These are phyloP conservation scores for Sclerodermus sp. DNA, from an alignment of 2,888 invertebrate species.

Conservation along the genomic window DNA sequence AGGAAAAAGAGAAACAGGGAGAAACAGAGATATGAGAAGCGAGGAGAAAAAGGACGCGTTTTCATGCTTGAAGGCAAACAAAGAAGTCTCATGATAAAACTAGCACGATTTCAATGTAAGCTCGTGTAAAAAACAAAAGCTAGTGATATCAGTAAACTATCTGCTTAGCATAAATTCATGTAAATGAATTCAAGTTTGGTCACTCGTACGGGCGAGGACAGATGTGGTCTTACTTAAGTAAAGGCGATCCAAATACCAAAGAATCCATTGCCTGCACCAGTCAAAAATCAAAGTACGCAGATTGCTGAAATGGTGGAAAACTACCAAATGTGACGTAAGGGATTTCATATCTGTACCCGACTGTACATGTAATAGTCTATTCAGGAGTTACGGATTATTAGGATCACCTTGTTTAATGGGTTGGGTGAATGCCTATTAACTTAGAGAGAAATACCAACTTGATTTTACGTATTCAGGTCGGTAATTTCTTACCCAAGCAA, in stretches of 20 bases:
- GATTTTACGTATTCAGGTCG: constrained; percentile 29
- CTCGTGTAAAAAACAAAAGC: constrained; percentile 33
- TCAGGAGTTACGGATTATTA: too few relatives aligned
- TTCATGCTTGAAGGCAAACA: constrained; percentile 47
- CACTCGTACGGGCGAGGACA: too few relatives aligned
- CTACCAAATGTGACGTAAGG: too few relatives aligned
- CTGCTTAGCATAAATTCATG: too few relatives aligned
- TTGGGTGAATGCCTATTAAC: constrained; percentile 16
- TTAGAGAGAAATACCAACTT: constrained; percentile 19
- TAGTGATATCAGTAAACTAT: constrained; percentile 37
- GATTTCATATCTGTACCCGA: too few relatives aligned
- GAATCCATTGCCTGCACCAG: too few relatives aligned
- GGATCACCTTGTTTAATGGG: constrained; percentile 10
- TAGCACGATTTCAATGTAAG: constrained; percentile 39
- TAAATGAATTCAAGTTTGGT: too few relatives aligned
- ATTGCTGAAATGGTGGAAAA: too few relatives aligned
- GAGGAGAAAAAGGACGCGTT: constrained; percentile 37
- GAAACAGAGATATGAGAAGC: constrained; percentile 17
- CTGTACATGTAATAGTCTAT: too few relatives aligned
- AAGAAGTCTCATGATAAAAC: constrained; percentile 52
- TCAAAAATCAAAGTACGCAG: too few relatives aligned
- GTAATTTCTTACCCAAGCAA: constrained; percentile 34
- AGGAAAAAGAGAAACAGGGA: constrained; percentile 19
- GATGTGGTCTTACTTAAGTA: too few relatives aligned
- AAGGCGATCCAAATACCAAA: too few relatives aligned